Evolutionary conservation across 2,113 vertebrate genomes (phyloP), one percentile per base, ranked within the genome.

Genomic region (Leucoraja erinaceus): DNA sequence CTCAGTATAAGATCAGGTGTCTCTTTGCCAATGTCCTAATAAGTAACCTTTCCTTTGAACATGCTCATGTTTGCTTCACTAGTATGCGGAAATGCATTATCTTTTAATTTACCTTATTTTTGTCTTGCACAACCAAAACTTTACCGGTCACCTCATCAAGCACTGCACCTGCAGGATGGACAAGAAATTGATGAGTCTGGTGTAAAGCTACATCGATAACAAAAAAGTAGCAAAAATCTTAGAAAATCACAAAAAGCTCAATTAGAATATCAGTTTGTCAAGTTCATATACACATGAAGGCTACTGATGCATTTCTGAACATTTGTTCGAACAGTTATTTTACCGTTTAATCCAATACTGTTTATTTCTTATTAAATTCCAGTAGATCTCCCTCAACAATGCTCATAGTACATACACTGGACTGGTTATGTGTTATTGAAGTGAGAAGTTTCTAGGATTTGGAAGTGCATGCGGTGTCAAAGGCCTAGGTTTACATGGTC

Each of bases 61-160:
- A 63, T 31, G 20, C 8, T 28, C 66, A 91, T 14, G 38, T 63
- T 47, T 54, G 54, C 18, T 38, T 31, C 14, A 88, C n/a, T 63
- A n/a, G 22, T 54, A 91, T 91, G 33, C 18, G 20, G 63, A 31
- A 33, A 8, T 25, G 38, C 16, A 90, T 22, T 68, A 54, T 25
- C 16, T 72, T 91, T 88, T 56, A 54, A 95, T 95, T 94, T 95
- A 99, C 98, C 97, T 97, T 98, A 94, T 98, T 98, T 95, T 95
- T 97, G 95, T 99, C 98, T 94, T 99, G 98, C 92, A 99, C 97
- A 0, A 98, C 98, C n/a, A 99, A 94, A 94, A 99, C 97, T 94
- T 97, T 98, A 74, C 97, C 96, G 78, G 95, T 97, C 63, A 95
- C 95, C 95, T 97, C 96, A 94, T 99, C 97, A 75, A 99, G 96